Conservation (phyloP, 2,888 invertebrate genomes). For the Eilema griseolum region DNA sequence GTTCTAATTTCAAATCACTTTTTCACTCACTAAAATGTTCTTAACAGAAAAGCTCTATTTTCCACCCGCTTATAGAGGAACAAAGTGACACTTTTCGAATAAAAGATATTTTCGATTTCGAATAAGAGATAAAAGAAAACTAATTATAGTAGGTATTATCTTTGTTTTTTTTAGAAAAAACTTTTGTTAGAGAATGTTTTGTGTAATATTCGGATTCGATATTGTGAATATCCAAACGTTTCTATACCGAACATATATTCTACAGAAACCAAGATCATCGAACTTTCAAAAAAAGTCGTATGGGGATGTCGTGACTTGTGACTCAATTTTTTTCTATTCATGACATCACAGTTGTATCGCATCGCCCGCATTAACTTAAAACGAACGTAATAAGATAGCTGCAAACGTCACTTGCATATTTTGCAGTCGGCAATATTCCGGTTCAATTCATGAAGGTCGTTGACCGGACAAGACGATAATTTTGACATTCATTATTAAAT, state of each 20-base stretch:
- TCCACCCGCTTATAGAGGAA: too few species aligned
- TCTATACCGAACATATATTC: not conserved
- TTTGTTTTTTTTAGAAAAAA: too few species aligned
- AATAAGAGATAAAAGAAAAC: too few species aligned
- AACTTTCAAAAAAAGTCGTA: not conserved
- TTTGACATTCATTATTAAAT: conserved; percentile 58
- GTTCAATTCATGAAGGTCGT: conserved; percentile 42
- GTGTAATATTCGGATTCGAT: too few species aligned
- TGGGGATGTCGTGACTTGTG: not conserved
- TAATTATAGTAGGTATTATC: too few species aligned
- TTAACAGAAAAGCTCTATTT: too few species aligned
- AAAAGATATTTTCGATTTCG: too few species aligned
- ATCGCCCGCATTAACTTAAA: conserved; percentile 38
- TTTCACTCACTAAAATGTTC: too few species aligned
- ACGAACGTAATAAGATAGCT: conserved; percentile 33
- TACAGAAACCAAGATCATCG: not conserved
- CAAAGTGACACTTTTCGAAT: too few species aligned
- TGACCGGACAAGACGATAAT: conserved; percentile 44
- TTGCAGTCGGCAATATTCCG: conserved; percentile 31
- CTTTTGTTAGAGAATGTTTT: too few species aligned
- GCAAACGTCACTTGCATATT: conserved; percentile 43
- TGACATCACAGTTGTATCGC: too few species aligned
- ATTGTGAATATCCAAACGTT: not conserved
- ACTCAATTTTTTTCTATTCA: conserved; percentile 13
- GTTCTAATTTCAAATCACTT: too few species aligned